Conservation (phyloP, 2,113 vertebrate genomes). For the Lycaon pictus region DNA sequence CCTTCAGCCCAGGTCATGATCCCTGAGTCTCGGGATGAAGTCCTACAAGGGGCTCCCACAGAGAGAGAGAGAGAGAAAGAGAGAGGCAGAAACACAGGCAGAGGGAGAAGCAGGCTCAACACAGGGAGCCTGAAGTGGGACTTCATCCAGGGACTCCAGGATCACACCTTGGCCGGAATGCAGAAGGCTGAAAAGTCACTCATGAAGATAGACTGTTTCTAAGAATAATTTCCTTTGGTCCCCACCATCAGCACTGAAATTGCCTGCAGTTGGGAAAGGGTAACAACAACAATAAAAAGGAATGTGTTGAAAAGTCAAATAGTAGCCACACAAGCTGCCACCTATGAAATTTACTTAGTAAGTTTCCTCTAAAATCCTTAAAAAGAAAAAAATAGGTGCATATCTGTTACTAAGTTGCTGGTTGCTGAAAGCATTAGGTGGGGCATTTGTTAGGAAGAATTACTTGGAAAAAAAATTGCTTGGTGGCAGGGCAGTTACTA, state of each 20-base stretch:
- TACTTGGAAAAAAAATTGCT: not conserved
- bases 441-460: slow-evolving; percentile 21
- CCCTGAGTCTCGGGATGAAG: too few species aligned
- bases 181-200: not conserved
- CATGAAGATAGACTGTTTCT: not conserved
- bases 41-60: too few species aligned
- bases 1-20: too few species aligned
- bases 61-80: too few species aligned
- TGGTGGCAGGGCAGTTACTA: not conserved
- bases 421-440: not conserved
- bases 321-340: not conserved
- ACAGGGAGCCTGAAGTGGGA: too few species aligned
- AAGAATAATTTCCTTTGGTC: not conserved
- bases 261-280: not conserved
- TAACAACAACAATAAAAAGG: slow-evolving; percentile 7
- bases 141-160: too few species aligned
- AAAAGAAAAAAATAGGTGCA: not conserved
- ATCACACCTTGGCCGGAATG: too few species aligned
- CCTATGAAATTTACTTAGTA: not conserved
- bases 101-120: too few species aligned
- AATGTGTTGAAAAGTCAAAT: not conserved
- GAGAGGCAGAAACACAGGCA: too few species aligned
- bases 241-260: not conserved
- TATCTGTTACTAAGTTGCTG: not conserved
- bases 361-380: slow-evolving; percentile 30